phyloP scores from a whole-genome alignment of 2,113 vertebrate genomes.

The Triplophysa dalaica region DNA sequence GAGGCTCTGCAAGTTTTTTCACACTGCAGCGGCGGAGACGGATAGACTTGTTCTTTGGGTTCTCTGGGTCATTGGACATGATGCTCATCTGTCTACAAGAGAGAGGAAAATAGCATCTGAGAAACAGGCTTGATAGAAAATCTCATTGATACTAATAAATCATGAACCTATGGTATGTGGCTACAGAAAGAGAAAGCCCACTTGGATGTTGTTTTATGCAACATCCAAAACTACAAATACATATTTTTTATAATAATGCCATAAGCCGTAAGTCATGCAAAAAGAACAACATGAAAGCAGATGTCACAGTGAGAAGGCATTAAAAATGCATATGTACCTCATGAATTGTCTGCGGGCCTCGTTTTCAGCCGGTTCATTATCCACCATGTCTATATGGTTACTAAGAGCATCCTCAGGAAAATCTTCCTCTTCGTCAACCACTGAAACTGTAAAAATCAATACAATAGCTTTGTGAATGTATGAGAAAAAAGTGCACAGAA shows the following conservation, averaged over 20 bases:
- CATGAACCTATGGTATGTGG: too few species aligned
- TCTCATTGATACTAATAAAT: too few species aligned
- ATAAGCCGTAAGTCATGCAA: background rate
- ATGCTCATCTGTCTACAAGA: slow-evolving; percentile 84
- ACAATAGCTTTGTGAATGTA: background rate
- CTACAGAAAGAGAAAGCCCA: too few species aligned
- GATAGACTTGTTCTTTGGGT: slow-evolving; percentile 71
- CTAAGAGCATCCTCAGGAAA: slow-evolving; percentile 87
- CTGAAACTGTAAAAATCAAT: slow-evolving; percentile 59
- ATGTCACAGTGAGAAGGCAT: background rate
- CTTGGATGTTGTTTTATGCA: too few species aligned
- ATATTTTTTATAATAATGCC: background rate
- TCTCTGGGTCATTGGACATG: slow-evolving; percentile 84
- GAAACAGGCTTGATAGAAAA: background rate
- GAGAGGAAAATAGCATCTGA: background rate
- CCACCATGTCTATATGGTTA: slow-evolving; percentile 85
- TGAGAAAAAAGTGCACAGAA: background rate
- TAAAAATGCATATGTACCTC: slow-evolving; percentile 72
- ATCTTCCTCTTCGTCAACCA: slow-evolving; percentile 78
- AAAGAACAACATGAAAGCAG: background rate
- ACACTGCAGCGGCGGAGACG: slow-evolving; percentile 73
- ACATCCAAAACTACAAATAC: background rate
- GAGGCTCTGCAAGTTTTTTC: slow-evolving; percentile 68
- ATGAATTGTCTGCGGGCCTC: slow-evolving; percentile 87
- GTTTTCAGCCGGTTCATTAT: slow-evolving; percentile 78